Conservation (phyloP, 2,888 invertebrate species). For the Drosophila kanekoi region DNA sequence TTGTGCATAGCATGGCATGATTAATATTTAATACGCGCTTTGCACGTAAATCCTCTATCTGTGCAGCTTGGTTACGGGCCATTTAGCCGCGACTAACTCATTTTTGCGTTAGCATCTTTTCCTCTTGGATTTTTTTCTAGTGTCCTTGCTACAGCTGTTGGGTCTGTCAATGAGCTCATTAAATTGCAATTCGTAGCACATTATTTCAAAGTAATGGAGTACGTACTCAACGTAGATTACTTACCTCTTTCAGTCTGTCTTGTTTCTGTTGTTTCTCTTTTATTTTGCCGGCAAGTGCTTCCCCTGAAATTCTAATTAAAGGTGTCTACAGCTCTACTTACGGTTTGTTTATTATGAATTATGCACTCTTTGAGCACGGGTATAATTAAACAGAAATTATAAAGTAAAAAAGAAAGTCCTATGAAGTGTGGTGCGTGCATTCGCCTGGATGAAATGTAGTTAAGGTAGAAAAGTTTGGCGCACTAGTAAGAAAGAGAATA, state of each 20-base stretch:
- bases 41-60: conserved; percentile 47
- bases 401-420: conserved; percentile 14
- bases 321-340: conserved; percentile 51
- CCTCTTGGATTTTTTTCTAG: conserved; percentile 2
- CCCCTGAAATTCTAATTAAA: conserved; percentile 58
- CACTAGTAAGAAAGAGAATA: not conserved
- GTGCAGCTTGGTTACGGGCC: conserved; percentile 51
- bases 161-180: conserved; percentile 76
- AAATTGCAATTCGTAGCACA: conserved; percentile 68
- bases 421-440: conserved; percentile 24
- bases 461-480: conserved; percentile 27
- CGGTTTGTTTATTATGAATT: conserved; percentile 38
- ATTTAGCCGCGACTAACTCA: conserved; percentile 58
- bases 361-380: conserved; percentile 13
- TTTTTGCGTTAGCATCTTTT: conserved; percentile 14
- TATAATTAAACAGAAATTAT: conserved; percentile 42
- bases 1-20: conserved; percentile 30
- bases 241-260: conserved; percentile 40
- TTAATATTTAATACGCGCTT: conserved; percentile 60
- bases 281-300: conserved; percentile 26
- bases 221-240: conserved; percentile 48
- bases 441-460: conserved; percentile 30
- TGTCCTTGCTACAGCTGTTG: conserved; percentile 17
- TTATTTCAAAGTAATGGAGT: conserved; percentile 59
- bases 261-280: conserved; percentile 21